Conservation (phyloP, 1,140 invertebrate genomes). For the Pissodes strobi region DNA sequence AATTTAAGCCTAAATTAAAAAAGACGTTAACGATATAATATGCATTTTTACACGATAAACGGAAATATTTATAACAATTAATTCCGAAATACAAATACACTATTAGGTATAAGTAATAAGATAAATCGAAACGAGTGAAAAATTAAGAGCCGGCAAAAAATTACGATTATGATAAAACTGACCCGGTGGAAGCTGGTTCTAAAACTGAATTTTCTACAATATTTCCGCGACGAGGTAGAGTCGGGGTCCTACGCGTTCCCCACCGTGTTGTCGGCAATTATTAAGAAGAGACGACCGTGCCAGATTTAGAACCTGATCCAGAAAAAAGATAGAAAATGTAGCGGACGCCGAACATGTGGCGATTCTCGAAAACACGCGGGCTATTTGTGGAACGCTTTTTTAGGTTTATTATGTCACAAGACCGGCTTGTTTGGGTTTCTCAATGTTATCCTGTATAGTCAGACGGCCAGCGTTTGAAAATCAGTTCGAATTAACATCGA, state of each 20-base stretch:
- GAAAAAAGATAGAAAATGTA: slow-evolving; percentile 15
- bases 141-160: neutral
- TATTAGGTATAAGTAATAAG: too few relatives aligned
- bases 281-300: slow-evolving; percentile 13
- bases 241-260: slow-evolving; percentile 28
- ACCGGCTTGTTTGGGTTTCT: slow-evolving; percentile 22
- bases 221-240: slow-evolving; percentile 28
- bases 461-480: slow-evolving; percentile 1
- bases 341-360: slow-evolving; percentile 5
- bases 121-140: too few relatives aligned
- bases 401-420: slow-evolving; percentile 40
- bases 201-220: slow-evolving; percentile 19
- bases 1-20: too few relatives aligned
- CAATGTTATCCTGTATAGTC: neutral
- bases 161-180: slow-evolving; percentile 16
- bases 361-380: slow-evolving; percentile 14
- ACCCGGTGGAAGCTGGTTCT: slow-evolving; percentile 4
- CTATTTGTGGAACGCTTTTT: slow-evolving; percentile 42
- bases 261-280: slow-evolving; percentile 1
- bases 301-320: slow-evolving; percentile 18
- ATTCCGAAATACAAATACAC: too few relatives aligned
- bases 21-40: too few relatives aligned
- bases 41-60: too few relatives aligned
- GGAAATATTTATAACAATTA: too few relatives aligned
- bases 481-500: too few relatives aligned